Evolutionary conservation across 2,113 vertebrate species (phyloP).

Genomic region (Hassar affinis): DNA sequence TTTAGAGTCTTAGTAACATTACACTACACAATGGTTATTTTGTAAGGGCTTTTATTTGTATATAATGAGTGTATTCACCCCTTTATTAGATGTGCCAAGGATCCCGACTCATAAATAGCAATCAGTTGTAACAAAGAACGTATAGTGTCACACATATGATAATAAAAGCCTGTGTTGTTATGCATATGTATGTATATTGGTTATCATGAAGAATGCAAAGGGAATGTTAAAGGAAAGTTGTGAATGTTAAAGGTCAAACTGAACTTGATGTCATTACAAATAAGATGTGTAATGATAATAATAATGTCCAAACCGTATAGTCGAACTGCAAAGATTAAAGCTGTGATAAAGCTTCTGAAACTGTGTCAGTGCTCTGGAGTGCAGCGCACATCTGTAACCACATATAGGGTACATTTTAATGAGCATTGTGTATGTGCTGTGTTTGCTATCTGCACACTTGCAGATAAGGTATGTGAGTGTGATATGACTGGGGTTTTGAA

Average conservation of each 20-base stretch:
- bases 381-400: background rate
- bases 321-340: background rate
- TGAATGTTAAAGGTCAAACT: background rate
- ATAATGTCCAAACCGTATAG: too few species aligned
- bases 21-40: background rate
- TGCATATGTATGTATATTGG: background rate
- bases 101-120: background rate
- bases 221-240: too few species aligned
- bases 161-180: too few species aligned
- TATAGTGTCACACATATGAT: too few species aligned
- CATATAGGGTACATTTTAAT: background rate
- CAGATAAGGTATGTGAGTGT: background rate
- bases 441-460: background rate
- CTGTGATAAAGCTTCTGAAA: background rate
- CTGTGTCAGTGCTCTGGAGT: background rate
- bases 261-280: background rate
- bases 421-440: background rate
- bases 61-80: background rate
- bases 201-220: background rate
- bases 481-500: background rate
- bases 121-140: background rate
- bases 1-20: background rate
- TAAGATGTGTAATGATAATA: too few species aligned
- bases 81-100: constrained; percentile 22
- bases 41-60: background rate